Evolutionary conservation across 2,888 invertebrate genomes (phyloP), one percentile per base, ranked within the genome.

Genomic region (Macrophya alboannulata): DNA sequence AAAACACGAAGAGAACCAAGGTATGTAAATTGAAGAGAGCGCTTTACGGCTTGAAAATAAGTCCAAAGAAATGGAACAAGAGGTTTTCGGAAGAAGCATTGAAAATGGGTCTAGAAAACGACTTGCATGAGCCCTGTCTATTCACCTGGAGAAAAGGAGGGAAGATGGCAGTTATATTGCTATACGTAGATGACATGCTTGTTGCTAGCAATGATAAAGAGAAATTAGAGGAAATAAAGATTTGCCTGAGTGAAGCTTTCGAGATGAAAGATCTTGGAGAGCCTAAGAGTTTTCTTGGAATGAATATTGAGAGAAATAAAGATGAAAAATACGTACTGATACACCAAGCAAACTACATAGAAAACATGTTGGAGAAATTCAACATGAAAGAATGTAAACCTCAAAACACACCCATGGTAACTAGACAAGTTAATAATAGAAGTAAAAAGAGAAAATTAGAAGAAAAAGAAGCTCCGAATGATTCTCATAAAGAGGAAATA

Each of bases 51-150:
- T 77, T 89, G 15, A 84, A 83, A 85, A 71, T 86, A n/a, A 87
- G 86, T 65, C 86, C 88, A 1, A 88, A 88, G 74, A 68, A 59
- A 21, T 89, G 88, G 88, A 87, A 88, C 68, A 85, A 87, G 43
- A 88, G 84, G 45, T 87, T 89, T 82, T 79, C 87, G 82, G 87
- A 89, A 21, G 89, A 86, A 85, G 72, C 25, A 81, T 51, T 68
- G n/a, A 87, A 87, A 84, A 37, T 88, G 1, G 87, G 86, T 81
- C 55, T 87, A 51, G 85, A 87, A 48, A 88, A 88, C 85, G 86
- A 86, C 40, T 9, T 86, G 8, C 65, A 65, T 65, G 65, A 65
- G 3, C 65, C 65, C 65, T 65, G 65, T 65, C 40, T 89, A 40
- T 88, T 87, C 81, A 86, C 87, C 21, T 89, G 87, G 87, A 87